Conservation (phyloP, 2,797 vertebrate species). For the Scleropages formosus region DNA sequence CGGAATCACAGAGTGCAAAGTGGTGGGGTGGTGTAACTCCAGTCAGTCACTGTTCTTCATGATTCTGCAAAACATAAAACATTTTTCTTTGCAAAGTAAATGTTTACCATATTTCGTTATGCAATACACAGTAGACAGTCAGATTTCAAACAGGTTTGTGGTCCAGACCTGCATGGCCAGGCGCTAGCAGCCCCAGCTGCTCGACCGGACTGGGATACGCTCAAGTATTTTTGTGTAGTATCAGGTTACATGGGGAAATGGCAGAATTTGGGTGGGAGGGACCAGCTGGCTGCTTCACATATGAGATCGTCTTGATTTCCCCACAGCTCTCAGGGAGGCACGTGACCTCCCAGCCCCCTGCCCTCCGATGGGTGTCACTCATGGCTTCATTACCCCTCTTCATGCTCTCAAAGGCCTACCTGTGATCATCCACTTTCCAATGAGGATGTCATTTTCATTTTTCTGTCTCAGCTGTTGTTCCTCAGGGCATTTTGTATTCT, state of each 20-base stretch:
- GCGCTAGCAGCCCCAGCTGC: background rate
- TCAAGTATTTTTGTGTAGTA: background rate
- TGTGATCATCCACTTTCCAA: too few relatives aligned
- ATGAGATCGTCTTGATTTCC: background rate
- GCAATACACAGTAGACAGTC: background rate
- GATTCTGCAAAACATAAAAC: background rate
- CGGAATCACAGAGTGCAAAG: too few relatives aligned
- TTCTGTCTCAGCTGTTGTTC: too few relatives aligned
- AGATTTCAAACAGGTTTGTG: background rate
- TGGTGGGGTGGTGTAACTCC: too few relatives aligned
- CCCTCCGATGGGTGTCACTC: too few relatives aligned
- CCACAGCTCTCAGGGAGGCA: background rate
- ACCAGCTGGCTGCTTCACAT: background rate
- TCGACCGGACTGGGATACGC: background rate
- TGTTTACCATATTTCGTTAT: background rate
- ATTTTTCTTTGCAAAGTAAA: background rate
- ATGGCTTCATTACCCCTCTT: too few relatives aligned
- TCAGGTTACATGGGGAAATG: constrained; percentile 5
- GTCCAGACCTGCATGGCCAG: background rate
- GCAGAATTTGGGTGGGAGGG: background rate
- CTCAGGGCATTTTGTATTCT: too few relatives aligned
- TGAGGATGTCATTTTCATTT: too few relatives aligned
- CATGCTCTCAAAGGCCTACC: too few relatives aligned
- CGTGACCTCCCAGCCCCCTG: background rate
- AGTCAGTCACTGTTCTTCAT: constrained; percentile 4